Evolutionary conservation across 2,888 invertebrate species (phyloP).

Genomic region (Apodemia zela): DNA sequence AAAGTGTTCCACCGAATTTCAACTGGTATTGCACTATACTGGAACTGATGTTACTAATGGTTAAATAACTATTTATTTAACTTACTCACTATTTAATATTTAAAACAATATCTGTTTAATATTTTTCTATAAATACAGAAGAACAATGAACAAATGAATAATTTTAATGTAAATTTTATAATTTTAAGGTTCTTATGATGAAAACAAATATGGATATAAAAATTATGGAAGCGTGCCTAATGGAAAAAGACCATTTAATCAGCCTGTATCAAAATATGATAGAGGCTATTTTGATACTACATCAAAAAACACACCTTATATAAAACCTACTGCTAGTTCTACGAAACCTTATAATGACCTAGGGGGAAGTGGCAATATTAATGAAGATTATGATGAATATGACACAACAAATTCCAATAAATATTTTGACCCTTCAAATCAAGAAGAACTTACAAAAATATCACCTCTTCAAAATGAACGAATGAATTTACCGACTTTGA

Average conservation of each 20-base stretch:
- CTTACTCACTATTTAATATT: too few relatives aligned
- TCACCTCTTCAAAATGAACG: not conserved
- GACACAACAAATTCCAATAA: not conserved
- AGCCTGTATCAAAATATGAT: not conserved
- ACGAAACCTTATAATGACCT: not conserved
- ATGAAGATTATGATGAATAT: conserved; percentile 1
- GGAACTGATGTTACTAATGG: too few relatives aligned
- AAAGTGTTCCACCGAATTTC: too few relatives aligned
- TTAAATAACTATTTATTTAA: too few relatives aligned
- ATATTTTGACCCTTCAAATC: not conserved
- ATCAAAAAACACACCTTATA: not conserved
- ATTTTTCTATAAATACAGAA: too few relatives aligned
- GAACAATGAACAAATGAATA: too few relatives aligned
- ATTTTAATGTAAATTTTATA: conserved; percentile 13
- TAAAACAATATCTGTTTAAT: too few relatives aligned
- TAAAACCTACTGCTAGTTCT: not conserved
- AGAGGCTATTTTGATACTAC: not conserved
- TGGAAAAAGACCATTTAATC: not conserved
- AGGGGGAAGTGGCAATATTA: not conserved
- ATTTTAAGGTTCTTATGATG: conserved; percentile 58
- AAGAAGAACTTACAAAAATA: not conserved
- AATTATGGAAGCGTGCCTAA: conserved; percentile 40
- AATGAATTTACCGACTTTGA: not conserved
- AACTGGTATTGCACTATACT: too few relatives aligned
- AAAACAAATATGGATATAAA: conserved; percentile 57